Evolutionary conservation across 1,140 invertebrate species (phyloP).

Genomic region (Coelopa frigida): DNA sequence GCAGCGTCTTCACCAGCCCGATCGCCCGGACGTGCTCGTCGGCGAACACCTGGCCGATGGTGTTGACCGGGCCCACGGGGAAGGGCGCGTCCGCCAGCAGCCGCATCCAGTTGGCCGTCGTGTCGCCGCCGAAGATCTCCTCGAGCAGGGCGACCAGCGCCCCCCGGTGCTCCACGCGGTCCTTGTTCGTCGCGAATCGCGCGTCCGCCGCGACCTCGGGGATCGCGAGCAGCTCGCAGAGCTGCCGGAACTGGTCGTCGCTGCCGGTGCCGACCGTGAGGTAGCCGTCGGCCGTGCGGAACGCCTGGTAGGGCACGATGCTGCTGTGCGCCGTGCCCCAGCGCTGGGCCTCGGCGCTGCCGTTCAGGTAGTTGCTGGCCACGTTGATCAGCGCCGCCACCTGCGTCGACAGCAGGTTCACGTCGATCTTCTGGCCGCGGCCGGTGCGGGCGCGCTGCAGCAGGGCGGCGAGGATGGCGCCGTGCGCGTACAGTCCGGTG

Average conservation of each 20-base stretch:
- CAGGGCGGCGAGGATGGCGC: constrained; percentile 90
- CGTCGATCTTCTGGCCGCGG: constrained; percentile 86
- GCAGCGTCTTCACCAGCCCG: constrained; percentile 66
- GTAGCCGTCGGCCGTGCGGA: constrained; percentile 72
- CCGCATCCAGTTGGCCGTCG: constrained; percentile 68
- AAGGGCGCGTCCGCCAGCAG: constrained; percentile 68
- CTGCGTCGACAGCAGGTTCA: constrained; percentile 89
- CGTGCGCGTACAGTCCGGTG: constrained; percentile 90
- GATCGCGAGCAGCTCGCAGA: constrained; percentile 60
- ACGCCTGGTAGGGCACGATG: constrained; percentile 90
- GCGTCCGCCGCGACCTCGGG: constrained; percentile 54
- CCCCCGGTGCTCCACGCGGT: constrained; percentile 69
- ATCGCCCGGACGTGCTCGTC: constrained; percentile 78
- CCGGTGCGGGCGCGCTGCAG: constrained; percentile 70
- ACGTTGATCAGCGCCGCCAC: constrained; percentile 83
- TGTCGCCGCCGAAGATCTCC: constrained; percentile 57
- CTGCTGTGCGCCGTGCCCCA: constrained; percentile 90
- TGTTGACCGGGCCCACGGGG: constrained; percentile 87
- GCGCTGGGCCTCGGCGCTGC: constrained; percentile 63
- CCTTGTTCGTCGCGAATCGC: constrained; percentile 64
- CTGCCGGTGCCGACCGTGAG: constrained; percentile 80
- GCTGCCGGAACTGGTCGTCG: constrained; percentile 65
- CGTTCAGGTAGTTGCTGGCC: constrained; percentile 86
- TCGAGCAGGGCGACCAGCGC: constrained; percentile 59
- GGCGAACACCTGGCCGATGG: constrained; percentile 74